phyloP scores from a whole-genome alignment of 1,140 invertebrate species.

The Dysdera silvatica region DNA sequence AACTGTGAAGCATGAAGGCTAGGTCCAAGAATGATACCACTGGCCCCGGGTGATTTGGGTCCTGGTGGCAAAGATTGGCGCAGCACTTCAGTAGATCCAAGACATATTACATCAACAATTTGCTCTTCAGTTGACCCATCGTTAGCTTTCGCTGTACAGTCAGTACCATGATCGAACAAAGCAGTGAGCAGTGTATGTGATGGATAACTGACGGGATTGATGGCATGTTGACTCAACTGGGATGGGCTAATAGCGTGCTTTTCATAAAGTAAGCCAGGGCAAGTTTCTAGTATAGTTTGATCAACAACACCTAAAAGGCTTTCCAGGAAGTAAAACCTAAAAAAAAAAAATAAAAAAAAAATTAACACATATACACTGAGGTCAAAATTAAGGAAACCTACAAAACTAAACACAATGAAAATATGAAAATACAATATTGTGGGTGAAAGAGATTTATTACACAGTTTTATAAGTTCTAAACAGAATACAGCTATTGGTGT shows the following conservation, averaged over 20 bases:
- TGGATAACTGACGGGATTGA: constrained; percentile 54
- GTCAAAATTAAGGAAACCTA: no score
- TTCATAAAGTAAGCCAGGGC: constrained; percentile 59
- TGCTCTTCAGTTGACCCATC: constrained; percentile 54
- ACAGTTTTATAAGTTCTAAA: no score
- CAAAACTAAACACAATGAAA: no score
- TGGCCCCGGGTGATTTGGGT: not conserved
- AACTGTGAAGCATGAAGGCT: constrained; percentile 51
- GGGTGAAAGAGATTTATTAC: no score
- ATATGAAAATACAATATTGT: no score
- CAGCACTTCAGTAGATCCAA: constrained; percentile 55
- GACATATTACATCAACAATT: constrained; percentile 61
- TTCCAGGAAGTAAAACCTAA: constrained; percentile 61
- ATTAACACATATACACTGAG: no score
- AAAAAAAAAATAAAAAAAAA: constrained; percentile 25
- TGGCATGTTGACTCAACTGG: constrained; percentile 51
- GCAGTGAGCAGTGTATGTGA: constrained; percentile 55
- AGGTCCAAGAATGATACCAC: constrained; percentile 38
- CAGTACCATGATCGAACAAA: constrained; percentile 47
- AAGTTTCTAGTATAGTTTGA: constrained; percentile 54
- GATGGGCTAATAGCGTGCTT: constrained; percentile 57
- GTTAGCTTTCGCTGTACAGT: constrained; percentile 50
- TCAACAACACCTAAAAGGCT: constrained; percentile 64
- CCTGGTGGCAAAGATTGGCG: no score
- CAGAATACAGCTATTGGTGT: no score